These are phyloP conservation scores for Copsychus sechellarum DNA, from an alignment of 2,113 vertebrate genomes.

Conservation along the genomic window DNA sequence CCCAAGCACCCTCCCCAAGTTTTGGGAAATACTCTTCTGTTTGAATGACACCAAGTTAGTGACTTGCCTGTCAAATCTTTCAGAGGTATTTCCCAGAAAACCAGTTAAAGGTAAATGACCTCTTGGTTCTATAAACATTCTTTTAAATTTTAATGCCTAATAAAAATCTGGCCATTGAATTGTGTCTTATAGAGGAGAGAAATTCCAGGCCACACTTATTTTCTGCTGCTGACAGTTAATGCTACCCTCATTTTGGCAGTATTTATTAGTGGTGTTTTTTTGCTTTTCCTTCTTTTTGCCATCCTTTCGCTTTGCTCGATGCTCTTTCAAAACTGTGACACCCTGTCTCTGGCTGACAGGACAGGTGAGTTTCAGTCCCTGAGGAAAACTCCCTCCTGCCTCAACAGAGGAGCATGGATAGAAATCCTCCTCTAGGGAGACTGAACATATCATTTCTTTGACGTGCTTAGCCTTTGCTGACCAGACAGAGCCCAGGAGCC, in stretches of 20 bases:
- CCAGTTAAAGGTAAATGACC: neutral
- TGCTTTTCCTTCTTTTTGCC: neutral
- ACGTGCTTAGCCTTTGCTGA: constrained; percentile 50
- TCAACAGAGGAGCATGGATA: neutral
- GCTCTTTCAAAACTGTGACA: neutral
- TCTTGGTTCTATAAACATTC: neutral
- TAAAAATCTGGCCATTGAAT: neutral
- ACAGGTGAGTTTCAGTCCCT: constrained; percentile 38
- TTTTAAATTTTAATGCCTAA: neutral
- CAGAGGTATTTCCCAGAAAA: neutral
- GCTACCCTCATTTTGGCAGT: neutral
- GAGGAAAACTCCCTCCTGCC: constrained; percentile 20
- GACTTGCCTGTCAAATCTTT: neutral
- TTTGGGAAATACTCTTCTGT: neutral
- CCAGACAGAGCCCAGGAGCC: neutral
- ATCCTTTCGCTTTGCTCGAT: neutral
- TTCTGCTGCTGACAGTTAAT: neutral
- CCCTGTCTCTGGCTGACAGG: constrained; percentile 28
- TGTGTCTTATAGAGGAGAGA: neutral
- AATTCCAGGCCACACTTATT: neutral
- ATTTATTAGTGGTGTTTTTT: neutral
- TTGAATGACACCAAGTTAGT: neutral
- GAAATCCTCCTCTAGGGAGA: constrained; percentile 5
- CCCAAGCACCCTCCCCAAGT: neutral
- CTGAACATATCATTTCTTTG: constrained; percentile 14